Evolutionary conservation across 2,113 vertebrate species (phyloP), one percentile per base, ranked within the genome.

Genomic region (Chionis minor): DNA sequence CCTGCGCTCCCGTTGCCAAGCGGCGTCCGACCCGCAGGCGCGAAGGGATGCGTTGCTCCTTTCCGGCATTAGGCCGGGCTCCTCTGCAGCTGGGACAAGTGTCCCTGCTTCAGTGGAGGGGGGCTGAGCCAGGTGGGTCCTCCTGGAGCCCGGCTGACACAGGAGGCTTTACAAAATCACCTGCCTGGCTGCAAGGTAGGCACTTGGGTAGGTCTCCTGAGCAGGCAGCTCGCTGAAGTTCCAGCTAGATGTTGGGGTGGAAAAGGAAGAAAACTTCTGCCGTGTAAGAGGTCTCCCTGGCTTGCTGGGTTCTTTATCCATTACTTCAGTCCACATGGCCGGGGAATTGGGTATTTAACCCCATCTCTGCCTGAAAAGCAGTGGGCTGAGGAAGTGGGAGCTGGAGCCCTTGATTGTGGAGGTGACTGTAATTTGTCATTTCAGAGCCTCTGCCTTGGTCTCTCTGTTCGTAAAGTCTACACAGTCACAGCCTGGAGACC

Each of bases 191-290:
- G 47, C 47, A 2, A 0, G 1, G 45, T 8, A 2, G 52, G 27
- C 18, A 3, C 18, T 1, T 2, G 1, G 1, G n/a, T 1, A 3
- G 23, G 42, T 18, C 5, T 20, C 14, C 54, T 2, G 38, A 22
- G 79, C 42, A 1, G 42, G 63, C 42, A 8, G 54, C 44, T 45
- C 0, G 1, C 59, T 7, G n/a, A 8, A 23, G 49, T 5, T 26
- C 44, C 18, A 7, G 3, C 27, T 26, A 32, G 56, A 2, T 1
- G 1, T 1, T 5, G 2, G 3, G 15, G 10, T 12, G 51, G 11
- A 7, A 49, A 44, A 66, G 17, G 14, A 14, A n/a, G 10, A 19
- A 47, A 72, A 70, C 12, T 1, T 10, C 7, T 4, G 27, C 6
- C 49, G 5, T 40, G 22, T 2, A 6, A 42, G 51, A 56, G 45